phyloP scores from a whole-genome alignment of 1,140 invertebrate species.

The Drosophila jambulina region DNA sequence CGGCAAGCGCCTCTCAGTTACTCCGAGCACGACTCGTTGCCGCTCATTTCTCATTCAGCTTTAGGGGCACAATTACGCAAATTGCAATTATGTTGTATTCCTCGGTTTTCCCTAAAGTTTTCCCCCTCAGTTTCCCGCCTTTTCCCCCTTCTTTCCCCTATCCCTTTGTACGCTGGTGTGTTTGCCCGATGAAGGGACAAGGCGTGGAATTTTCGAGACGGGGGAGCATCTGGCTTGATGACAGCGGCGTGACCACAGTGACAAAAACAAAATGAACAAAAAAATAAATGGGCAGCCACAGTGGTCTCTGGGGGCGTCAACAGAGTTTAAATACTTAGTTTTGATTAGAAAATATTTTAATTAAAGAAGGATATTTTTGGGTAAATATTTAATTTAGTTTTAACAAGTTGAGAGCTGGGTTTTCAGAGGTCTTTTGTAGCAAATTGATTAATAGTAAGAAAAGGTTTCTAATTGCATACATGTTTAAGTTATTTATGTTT shows the following conservation, averaged over 20 bases:
- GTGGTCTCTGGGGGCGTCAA: constrained; percentile 3
- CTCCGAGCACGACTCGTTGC: constrained; percentile 50
- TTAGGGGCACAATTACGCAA: constrained; percentile 74
- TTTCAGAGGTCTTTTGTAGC: not conserved
- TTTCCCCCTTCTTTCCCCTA: not conserved
- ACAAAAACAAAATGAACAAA: constrained; percentile 48
- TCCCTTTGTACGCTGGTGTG: constrained; percentile 1
- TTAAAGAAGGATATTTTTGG: not conserved
- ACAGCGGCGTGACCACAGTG: constrained; percentile 62
- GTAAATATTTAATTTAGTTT: not conserved
- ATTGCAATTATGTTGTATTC: constrained; percentile 74
- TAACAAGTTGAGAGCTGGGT: not conserved
- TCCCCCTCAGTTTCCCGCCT: constrained; percentile 28
- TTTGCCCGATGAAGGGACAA: constrained; percentile 22
- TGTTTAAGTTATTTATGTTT: too few species aligned
- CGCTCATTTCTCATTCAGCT: constrained; percentile 74
- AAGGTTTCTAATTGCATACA: not conserved
- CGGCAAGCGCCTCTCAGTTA: constrained; percentile 48
- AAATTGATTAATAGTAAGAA: too few species aligned
- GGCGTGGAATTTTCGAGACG: constrained; percentile 21
- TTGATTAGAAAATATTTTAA: not conserved
- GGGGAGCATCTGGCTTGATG: constrained; percentile 44
- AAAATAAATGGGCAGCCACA: constrained; percentile 23
- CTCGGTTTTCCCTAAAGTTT: constrained; percentile 60
- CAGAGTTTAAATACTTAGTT: not conserved